Evolutionary conservation across 2,113 vertebrate species (phyloP), one percentile per base, ranked within the genome.

Genomic region (Tursiops truncatus): DNA sequence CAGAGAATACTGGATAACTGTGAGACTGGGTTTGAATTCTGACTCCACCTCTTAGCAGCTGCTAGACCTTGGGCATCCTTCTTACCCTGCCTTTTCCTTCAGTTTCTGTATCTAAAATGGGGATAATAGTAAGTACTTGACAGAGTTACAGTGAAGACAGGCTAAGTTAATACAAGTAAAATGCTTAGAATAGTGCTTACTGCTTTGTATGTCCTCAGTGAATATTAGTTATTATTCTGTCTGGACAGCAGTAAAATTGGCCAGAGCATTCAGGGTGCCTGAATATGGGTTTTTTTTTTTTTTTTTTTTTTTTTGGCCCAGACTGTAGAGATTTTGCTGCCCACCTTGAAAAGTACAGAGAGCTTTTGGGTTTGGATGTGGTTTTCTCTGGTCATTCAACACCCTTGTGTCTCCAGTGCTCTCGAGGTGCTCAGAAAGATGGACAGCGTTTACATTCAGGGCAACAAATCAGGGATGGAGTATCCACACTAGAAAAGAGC

Each of bases 351-450:
- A 84, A 93, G 38, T 47, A 6, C 12, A 26, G 56, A 56, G 70
- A 60, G 44, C 31, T 71, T 36, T 79, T 0, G 11, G 15, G 62
- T 62, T 25, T 60, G 41, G 6, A 2, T 38, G 5, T 36, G 20
- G 21, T 5, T 65, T 93, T 73, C 90, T 2, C 10, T 74, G 31
- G 44, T n/a, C 1, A 63, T 5, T 23, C 12, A 44, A 31, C 53
- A 10, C 11, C 5, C 56, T 0, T 0, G 2, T 63, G 25, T 60
- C 36, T 31, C 4, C 2, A 6, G 18, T 26, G 21, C 33, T 36
- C 62, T n/a, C 12, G 7, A 10, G 11, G 14, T 65, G n/a, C 76
- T 68, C 33, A 31, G 56, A 44, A 3, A 31, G 11, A 63, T 14
- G 38, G 6, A 9, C 2, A 33, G 31, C 8, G 3, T 44, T 53